Percentiles rank a stretch among this genome's conserved stretches.
phyloP scores from a whole-genome alignment of 2,113 vertebrate species.

The Hemichromis elongatus region DNA sequence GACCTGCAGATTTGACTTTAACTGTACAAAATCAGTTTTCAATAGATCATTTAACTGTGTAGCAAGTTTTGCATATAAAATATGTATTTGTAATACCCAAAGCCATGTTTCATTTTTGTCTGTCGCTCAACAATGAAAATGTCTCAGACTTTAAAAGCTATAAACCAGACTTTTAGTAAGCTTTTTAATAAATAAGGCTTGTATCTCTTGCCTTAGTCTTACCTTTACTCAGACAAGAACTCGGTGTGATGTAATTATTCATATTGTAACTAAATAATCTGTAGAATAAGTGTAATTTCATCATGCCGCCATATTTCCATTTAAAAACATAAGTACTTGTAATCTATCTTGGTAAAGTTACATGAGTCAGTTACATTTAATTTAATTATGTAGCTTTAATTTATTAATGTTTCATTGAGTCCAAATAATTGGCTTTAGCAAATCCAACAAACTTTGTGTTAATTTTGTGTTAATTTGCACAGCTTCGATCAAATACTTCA shows the following conservation, averaged over 20 bases:
- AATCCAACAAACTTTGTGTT: background rate
- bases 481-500: background rate
- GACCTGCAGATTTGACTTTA: background rate
- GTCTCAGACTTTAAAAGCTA: background rate
- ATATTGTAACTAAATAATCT: background rate
- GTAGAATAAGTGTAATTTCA: background rate
- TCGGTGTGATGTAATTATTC: background rate
- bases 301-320: background rate
- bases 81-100: background rate
- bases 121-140: background rate
- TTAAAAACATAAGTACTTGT: rapidly evolving
- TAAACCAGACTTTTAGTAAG: background rate
- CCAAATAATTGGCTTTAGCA: background rate
- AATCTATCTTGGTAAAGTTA: background rate
- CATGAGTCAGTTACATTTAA: rapidly evolving
- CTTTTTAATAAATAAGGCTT: background rate
- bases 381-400: background rate
- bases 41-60: background rate
- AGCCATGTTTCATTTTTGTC: background rate
- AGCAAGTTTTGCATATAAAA: background rate
- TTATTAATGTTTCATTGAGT: background rate
- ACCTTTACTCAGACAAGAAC: background rate
- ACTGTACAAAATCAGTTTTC: background rate
- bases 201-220: background rate
- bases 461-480: background rate